Evolutionary conservation across 2,888 invertebrate genomes (phyloP), one percentile per base, ranked within the genome.

Genomic region (Dermolepida albohirtum): DNA sequence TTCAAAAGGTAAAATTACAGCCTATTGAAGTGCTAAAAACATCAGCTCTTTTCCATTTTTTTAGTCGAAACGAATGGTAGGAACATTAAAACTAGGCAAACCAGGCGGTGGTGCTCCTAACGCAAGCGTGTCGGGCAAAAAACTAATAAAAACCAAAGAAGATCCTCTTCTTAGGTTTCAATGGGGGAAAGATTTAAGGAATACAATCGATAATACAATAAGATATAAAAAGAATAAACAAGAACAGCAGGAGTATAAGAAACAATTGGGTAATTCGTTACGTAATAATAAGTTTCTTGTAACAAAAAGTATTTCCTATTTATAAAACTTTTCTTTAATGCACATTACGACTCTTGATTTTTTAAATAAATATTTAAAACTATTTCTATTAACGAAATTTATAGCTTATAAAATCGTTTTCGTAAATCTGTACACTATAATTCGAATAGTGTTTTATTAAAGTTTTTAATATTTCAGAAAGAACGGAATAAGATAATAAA

Each of bases 201-300:
- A 87, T 77, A 87, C 87, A 70, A 87, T 92, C 11, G 91, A 92
- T 76, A 91, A 91, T 79, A 89, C 89, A 75, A 85, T 92, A 70
- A 84, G 91, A 34, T 92, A 92, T 79, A 87, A 88, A 73, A 86
- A 87, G 62, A 85, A 87, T 17, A 84, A 86, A 65, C 84, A 81
- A 16, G 85, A 88, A 69, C 87, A 89, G 75, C 82, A 84, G 68
- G 80, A 82, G 59, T 90, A 90, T 76, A 88, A 88, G 77, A 83
- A 86, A 72, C 86, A 88, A 74, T 82, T 92, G 80, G 91, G 92
- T 86, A 83, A 70, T 69, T 64, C n/a, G 17, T 57, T 14, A 2
- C 4, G 22, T 22, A 22, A 22, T 22, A 22, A 22, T 22, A 22
- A 22, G 12, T 12, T 5, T 22, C 22, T n/a, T n/a, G n/a, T n/a